Percentiles rank a stretch among this genome's conserved stretches.
Evolutionary conservation across 2,888 invertebrate genomes (phyloP).

Genomic region (Orthonevra nobilis): DNA sequence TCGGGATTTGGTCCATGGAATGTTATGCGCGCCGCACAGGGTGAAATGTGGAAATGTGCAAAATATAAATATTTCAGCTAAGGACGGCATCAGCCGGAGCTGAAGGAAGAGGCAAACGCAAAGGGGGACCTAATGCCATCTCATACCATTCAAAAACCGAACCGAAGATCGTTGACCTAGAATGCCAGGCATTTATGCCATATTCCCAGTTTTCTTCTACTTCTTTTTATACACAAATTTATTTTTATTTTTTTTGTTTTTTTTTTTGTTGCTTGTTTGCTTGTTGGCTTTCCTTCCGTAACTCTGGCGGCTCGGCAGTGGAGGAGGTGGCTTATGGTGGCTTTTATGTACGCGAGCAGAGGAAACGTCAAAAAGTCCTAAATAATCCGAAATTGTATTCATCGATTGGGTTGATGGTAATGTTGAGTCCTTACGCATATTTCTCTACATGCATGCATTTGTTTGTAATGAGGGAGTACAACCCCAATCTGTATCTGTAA

Average conservation of each 20-base stretch:
- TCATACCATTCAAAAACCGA: slow-evolving; percentile 24
- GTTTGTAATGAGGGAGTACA: slow-evolving; percentile 4
- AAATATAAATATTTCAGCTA: slow-evolving; percentile 48
- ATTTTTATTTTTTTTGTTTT: too few relatives aligned
- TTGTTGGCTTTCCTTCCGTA: too few relatives aligned
- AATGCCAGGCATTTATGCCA: slow-evolving; percentile 37
- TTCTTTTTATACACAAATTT: too few relatives aligned
- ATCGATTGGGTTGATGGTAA: slow-evolving; percentile 57
- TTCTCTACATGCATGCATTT: too few relatives aligned
- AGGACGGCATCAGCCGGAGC: slow-evolving; percentile 6
- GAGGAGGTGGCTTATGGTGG: too few relatives aligned
- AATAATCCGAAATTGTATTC: slow-evolving; percentile 61
- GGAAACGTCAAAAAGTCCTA: slow-evolving; percentile 13
- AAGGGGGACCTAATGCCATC: slow-evolving; percentile 27
- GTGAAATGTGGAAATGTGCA: slow-evolving; percentile 27
- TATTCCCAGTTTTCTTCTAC: slow-evolving; percentile 5
- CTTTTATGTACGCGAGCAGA: too few relatives aligned
- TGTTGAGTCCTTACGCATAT: slow-evolving; percentile 2
- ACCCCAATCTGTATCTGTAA: slow-evolving; percentile 58
- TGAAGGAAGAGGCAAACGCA: slow-evolving; percentile 4
- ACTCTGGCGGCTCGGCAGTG: too few relatives aligned
- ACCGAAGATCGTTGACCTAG: slow-evolving; percentile 58
- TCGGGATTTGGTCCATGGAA: slow-evolving; percentile 29
- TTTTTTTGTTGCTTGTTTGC: too few relatives aligned
- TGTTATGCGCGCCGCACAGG: neutral